Evolutionary conservation across 1,140 invertebrate genomes (phyloP).

Genomic region (Pseudomyrmex cubaensis): DNA sequence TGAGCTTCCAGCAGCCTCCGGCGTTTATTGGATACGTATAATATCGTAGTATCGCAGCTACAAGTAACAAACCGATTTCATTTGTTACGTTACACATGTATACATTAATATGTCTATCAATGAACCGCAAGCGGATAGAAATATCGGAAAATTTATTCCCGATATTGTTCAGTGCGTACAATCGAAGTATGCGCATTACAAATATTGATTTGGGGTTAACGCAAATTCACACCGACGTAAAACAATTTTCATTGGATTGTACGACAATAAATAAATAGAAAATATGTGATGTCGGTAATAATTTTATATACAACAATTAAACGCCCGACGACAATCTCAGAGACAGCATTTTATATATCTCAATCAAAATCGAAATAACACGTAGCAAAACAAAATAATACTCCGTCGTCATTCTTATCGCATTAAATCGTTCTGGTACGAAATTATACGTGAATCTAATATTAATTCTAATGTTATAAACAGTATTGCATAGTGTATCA

Average conservation of each 20-base stretch:
- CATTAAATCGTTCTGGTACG: neutral
- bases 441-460: neutral
- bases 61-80: conserved; percentile 69
- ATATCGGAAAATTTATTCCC: conserved; percentile 62
- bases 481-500: conserved; percentile 27
- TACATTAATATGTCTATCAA: conserved; percentile 64
- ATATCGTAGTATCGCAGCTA: conserved; percentile 63
- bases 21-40: conserved; percentile 68
- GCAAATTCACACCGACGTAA: conserved; percentile 54
- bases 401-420: neutral
- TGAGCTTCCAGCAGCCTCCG: conserved; percentile 60
- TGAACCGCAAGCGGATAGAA: conserved; percentile 56
- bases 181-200: conserved; percentile 3
- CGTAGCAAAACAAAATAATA: neutral
- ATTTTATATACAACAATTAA: neutral
- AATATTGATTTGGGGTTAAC: conserved; percentile 59
- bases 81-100: conserved; percentile 64
- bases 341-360: neutral
- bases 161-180: conserved; percentile 31
- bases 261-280: conserved; percentile 41
- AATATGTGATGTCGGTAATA: neutral
- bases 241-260: conserved; percentile 46
- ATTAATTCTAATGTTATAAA: neutral
- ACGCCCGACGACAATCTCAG: neutral
- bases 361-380: neutral